These are phyloP conservation scores for Umimayanthus kanabou DNA, from an alignment of 92 coral and sea anemone species.

Conservation along the genomic window DNA sequence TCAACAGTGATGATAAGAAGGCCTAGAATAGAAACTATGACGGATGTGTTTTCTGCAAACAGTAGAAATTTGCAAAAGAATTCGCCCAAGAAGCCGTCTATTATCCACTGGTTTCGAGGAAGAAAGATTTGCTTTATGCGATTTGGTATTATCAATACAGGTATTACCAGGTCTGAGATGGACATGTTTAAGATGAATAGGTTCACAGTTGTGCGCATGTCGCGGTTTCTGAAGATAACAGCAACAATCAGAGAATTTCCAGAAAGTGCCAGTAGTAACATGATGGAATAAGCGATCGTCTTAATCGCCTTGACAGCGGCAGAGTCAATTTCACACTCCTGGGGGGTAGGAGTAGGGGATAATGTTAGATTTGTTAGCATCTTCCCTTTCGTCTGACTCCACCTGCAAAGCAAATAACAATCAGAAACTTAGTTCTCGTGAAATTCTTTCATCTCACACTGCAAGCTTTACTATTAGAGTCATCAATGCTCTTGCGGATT, in stretches of 20 bases:
- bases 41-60: conserved; percentile 18
- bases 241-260: conserved; percentile 24
- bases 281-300: background rate
- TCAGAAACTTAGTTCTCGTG: background rate
- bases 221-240: conserved; percentile 19
- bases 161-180: conserved; percentile 16
- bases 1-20: background rate
- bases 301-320: background rate
- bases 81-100: background rate
- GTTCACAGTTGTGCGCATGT: conserved; percentile 29
- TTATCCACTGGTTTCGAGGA: background rate
- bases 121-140: conserved; percentile 19
- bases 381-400: background rate
- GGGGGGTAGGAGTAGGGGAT: background rate
- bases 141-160: conserved; percentile 1
- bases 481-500: background rate
- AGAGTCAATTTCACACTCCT: conserved; percentile 9
- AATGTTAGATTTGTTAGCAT: conserved; percentile 2
- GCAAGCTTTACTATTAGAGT: background rate
- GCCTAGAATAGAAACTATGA: conserved; percentile 15
- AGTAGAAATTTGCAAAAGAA: background rate
- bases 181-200: conserved; percentile 24
- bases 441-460: background rate
- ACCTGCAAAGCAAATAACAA: background rate
- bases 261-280: background rate